Evolutionary conservation across 2,797 vertebrate genomes (phyloP).

Genomic region (Sebastes elongatus): DNA sequence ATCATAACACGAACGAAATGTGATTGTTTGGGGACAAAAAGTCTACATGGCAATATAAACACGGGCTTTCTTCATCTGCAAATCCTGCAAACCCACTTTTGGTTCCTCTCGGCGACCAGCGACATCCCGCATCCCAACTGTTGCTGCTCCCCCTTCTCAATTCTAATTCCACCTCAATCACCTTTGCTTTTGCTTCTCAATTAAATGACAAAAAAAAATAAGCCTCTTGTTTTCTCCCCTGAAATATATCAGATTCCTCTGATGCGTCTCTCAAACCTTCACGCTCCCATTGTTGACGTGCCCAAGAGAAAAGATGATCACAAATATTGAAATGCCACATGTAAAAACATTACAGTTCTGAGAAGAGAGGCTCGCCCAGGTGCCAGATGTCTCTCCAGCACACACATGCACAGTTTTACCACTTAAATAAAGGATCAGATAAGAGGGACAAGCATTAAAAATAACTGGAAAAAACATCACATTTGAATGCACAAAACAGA

Average conservation of each 20-base stretch:
- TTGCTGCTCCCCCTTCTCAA: constrained; percentile 34
- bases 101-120: constrained; percentile 28
- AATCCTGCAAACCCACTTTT: constrained; percentile 47
- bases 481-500: constrained; percentile 7
- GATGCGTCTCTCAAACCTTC: constrained; percentile 58
- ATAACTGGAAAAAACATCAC: not conserved
- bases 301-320: constrained; percentile 60
- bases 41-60: constrained; percentile 59
- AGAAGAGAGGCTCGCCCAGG: not conserved
- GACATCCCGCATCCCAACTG: constrained; percentile 26
- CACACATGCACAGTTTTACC: not conserved
- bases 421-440: not conserved
- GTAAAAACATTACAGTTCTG: constrained; percentile 47
- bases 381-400: not conserved
- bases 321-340: constrained; percentile 61
- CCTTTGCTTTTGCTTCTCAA: constrained; percentile 61
- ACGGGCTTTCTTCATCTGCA: constrained; percentile 44
- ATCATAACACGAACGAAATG: constrained; percentile 62
- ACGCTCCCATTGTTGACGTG: constrained; percentile 56
- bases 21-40: constrained; percentile 71
- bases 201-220: constrained; percentile 53
- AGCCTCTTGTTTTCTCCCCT: constrained; percentile 36
- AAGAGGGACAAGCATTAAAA: not conserved
- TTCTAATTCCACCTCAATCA: constrained; percentile 62
- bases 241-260: constrained; percentile 47